Evolutionary conservation across 2,888 invertebrate genomes (phyloP).

Genomic region (Melipona beecheii): DNA sequence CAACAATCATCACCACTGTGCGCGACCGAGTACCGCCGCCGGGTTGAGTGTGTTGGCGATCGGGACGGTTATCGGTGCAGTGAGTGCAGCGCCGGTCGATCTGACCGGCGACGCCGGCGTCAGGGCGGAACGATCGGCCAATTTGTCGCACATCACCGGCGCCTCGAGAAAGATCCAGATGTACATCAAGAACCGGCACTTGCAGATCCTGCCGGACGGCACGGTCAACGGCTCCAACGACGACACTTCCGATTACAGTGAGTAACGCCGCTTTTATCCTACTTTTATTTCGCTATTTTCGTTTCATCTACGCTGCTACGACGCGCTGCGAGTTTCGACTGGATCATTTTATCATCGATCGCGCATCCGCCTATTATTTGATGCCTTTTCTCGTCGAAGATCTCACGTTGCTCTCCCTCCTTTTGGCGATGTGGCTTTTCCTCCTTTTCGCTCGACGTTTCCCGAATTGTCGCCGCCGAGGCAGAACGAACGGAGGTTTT

Average conservation of each 20-base stretch:
- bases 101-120: conserved; percentile 72
- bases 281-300: too few species aligned
- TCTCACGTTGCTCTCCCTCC: too few species aligned
- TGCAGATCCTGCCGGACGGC: conserved; percentile 93
- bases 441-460: too few species aligned
- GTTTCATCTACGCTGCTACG: too few species aligned
- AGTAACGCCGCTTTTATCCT: conserved; percentile 84
- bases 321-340: too few species aligned
- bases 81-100: conserved; percentile 75
- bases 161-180: conserved; percentile 92
- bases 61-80: conserved; percentile 75
- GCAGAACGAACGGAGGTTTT: too few species aligned
- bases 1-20: conserved; percentile 51
- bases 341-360: too few species aligned
- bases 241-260: conserved; percentile 93
- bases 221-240: conserved; percentile 93
- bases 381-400: too few species aligned
- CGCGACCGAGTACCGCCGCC: conserved; percentile 55
- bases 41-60: conserved; percentile 74
- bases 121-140: conserved; percentile 91
- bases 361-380: too few species aligned
- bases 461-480: too few species aligned
- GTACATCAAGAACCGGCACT: conserved; percentile 93
- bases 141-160: conserved; percentile 92
- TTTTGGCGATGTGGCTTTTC: too few species aligned